Base-by-base conservation (phyloP, 2,888 invertebrate genomes). In the Phyto melanocephala region DNA sequence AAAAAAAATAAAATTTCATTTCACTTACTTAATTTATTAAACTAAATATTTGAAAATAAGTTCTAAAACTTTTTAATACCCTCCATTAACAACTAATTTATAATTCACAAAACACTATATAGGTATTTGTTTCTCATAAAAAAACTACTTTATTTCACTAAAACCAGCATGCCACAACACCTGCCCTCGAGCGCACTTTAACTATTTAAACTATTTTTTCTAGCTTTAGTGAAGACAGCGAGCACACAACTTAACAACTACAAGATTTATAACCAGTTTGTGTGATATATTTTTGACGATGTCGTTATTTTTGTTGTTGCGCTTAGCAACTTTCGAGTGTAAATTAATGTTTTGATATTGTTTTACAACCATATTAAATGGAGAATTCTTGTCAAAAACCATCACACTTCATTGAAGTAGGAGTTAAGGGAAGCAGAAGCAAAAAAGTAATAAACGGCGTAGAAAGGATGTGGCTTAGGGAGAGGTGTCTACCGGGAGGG, bases 301-400 rank as follows among this genome's bases (percentile, higher is more conserved):
- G 17, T n/a, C 35, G 6, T 13, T 52, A 5, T 52, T 24, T 5
- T 11, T 58, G 35, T 4, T 37, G 35, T 17, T 20, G 37, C 20
- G 33, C 35, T 20, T 1, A 37, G 35, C 37, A 58, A 58, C 17
- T 22, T 58, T 58, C 20, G 37, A 58, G 37, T 37, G 58, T 58
- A 58, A 58, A 35, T 35, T 37, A 58, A 58, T 58, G 58, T 37
- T 58, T 11, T 58, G 37, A 37, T 35, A 37, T 35, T 35, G 37
- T 58, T 58, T 37, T 13, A 20, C 17, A 35, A 58, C 7, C 20
- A 58, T 13, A 35, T 58, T 58, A 35, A 37, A 20, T 58, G 35
- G 17, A 13, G 20, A 20, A 20, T 58, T 58, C 20, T 37, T 58
- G 6, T 58, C 58, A 58, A 58, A 47, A 58, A 35, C 33, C 35